Conservation (phyloP, 2,113 vertebrate species). For the Rhinolophus sinicus region DNA sequence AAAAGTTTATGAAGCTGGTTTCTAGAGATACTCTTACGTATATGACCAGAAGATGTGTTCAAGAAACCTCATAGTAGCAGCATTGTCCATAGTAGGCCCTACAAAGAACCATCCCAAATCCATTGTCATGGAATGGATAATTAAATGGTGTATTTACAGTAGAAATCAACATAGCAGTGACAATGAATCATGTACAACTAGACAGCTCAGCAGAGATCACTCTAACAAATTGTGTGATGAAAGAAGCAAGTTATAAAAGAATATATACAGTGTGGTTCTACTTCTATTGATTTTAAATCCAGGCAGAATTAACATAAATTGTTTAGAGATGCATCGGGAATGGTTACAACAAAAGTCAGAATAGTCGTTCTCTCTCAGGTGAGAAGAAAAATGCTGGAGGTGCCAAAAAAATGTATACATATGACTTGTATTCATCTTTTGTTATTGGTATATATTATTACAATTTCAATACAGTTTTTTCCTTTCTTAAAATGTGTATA, state of each 20-base stretch:
- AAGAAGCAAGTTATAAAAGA: conserved; percentile 25
- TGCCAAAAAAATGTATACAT: too few species aligned
- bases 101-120: background rate
- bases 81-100: background rate
- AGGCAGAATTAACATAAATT: background rate
- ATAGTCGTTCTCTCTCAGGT: background rate
- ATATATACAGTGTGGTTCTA: background rate
- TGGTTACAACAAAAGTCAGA: background rate
- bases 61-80: background rate
- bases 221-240: background rate
- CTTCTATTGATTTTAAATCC: background rate
- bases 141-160: background rate
- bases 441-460: too few species aligned
- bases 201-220: background rate
- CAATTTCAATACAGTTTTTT: too few species aligned
- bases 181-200: background rate
- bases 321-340: background rate
- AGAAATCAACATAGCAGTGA: background rate
- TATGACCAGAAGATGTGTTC: background rate
- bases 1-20: background rate
- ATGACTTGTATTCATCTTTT: too few species aligned
- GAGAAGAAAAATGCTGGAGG: background rate
- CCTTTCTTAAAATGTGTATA: too few species aligned
- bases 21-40: background rate
- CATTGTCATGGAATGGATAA: background rate